Evolutionary conservation across 2,797 vertebrate species (phyloP), one percentile per base, ranked within the genome.

Genomic region (Benthosema pterotum): DNA sequence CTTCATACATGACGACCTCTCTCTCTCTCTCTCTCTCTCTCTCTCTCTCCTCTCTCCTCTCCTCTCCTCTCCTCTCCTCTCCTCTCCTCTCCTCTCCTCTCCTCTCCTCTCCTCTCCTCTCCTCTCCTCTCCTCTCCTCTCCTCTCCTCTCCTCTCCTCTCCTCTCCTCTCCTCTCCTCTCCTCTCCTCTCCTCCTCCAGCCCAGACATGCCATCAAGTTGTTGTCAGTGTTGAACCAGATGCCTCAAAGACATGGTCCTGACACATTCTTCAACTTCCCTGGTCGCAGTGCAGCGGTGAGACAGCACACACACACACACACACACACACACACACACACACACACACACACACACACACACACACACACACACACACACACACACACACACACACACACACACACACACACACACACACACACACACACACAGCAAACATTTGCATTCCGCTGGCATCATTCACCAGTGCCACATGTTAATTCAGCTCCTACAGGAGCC

Each of bases 191-290:
- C 55, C 55, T 61, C 57, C 52, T 66, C n/a, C 22, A 94, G 92
- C 93, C 92, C 8, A 90, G 92, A 78, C 93, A 99, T 52, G 97
- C 98, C 1, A 95, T 99, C 88, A 99, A 99, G 83, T 93, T 99
- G 63, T 85, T 99, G 78, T 99, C 98, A 53, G 97, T 99, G 83
- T 93, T 99, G 91, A 99, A 99, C 93, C 97, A 99, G 92, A 99
- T 99, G 97, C 97, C 98, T 80, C 98, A 99, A 90, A 95, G 97
- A 92, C 97, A 99, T 16, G 98, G 98, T 71, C 98, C 97, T 67
- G 98, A 99, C 89, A 99, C 98, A 56, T 99, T 99, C 94, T 99
- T 99, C 92, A 99, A 99, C 93, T 99, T 99, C 75, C 98, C 98
- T 69, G 97, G 97, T 87, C 96, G 97, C 89, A 99, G 96, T 92